phyloP scores from a whole-genome alignment of 2,113 vertebrate species.

The Willisornis vidua region DNA sequence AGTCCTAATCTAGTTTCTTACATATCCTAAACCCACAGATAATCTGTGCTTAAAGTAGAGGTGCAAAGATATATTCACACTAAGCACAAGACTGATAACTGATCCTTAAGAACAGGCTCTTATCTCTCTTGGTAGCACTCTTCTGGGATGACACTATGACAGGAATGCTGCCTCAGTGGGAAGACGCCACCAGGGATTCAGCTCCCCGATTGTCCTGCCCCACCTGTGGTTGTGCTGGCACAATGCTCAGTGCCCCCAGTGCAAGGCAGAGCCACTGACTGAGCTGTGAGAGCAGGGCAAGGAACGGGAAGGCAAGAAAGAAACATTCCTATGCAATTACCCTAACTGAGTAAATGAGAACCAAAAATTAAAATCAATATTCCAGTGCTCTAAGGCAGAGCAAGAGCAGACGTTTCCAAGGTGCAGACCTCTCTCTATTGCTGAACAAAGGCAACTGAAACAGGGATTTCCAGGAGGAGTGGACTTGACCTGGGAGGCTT shows the following conservation, averaged over 20 bases:
- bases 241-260: too few species aligned
- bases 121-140: neutral
- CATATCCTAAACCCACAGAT: neutral
- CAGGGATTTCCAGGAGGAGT: neutral
- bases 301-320: neutral
- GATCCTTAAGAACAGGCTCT: neutral
- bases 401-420: neutral
- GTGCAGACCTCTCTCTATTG: neutral
- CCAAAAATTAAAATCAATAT: neutral
- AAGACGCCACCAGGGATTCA: neutral
- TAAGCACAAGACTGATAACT: neutral
- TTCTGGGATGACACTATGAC: neutral
- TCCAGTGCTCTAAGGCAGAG: neutral
- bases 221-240: rapidly evolving
- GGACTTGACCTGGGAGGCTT: neutral
- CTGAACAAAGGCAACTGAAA: neutral
- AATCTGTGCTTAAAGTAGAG: neutral
- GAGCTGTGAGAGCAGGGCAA: neutral
- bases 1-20: neutral
- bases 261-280: neutral
- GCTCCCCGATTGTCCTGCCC: neutral
- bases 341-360: neutral
- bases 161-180: neutral
- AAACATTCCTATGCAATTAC: neutral
- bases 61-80: neutral